Percentiles rank a stretch among this genome's conserved stretches.
Evolutionary conservation across 1,140 invertebrate species (phyloP).

Genomic region (Drosophila guanche): DNA sequence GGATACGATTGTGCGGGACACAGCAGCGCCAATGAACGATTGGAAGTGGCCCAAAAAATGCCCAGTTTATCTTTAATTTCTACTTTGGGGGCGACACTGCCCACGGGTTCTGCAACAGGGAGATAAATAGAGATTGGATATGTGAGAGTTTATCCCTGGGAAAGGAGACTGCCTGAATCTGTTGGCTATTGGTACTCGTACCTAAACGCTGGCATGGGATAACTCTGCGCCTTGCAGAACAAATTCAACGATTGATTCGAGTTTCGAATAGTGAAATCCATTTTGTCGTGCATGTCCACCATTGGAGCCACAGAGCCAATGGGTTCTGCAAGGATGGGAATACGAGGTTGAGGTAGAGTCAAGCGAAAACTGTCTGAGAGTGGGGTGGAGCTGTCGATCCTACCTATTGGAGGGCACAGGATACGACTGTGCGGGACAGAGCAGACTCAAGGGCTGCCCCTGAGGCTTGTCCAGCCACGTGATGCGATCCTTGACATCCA

Average conservation of each 20-base stretch:
- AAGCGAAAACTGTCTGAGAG: conserved; percentile 51
- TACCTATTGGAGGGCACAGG: conserved; percentile 88
- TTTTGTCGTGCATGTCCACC: conserved; percentile 84
- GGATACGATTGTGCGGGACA: conserved; percentile 91
- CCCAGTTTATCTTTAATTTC: conserved; percentile 84
- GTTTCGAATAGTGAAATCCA: conserved; percentile 49
- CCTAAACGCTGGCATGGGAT: conserved; percentile 88
- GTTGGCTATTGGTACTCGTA: conserved; percentile 65
- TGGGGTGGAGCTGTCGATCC: conserved; percentile 70
- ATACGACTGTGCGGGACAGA: conserved; percentile 88
- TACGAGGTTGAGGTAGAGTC: not conserved
- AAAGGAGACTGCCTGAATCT: not conserved
- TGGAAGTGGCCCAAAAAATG: conserved; percentile 76
- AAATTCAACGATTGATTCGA: conserved; percentile 57
- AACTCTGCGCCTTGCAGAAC: conserved; percentile 87
- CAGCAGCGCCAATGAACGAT: conserved; percentile 85
- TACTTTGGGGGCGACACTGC: conserved; percentile 86
- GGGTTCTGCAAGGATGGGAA: conserved; percentile 85
- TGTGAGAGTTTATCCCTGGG: conserved; percentile 46
- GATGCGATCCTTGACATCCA: conserved; percentile 86
- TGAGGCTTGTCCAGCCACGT: conserved; percentile 85
- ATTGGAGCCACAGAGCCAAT: conserved; percentile 88
- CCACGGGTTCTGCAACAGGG: conserved; percentile 82
- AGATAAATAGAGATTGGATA: conserved; percentile 15
- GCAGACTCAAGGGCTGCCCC: conserved; percentile 45